These are phyloP conservation scores for Epinephelus moara DNA, from an alignment of 2,113 vertebrate species.

Conservation along the genomic window DNA sequence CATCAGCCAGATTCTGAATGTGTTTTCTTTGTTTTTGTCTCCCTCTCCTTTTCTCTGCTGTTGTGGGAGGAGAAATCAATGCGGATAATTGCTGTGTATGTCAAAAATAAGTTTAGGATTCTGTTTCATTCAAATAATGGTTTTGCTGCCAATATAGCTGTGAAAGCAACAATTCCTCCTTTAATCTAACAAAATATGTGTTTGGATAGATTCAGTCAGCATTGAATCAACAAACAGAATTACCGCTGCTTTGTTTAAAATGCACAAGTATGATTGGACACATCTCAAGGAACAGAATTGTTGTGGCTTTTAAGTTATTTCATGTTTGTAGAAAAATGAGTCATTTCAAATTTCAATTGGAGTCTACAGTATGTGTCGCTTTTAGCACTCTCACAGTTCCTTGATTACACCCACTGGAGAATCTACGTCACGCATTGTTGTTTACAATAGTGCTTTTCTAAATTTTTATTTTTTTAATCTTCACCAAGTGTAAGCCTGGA, in stretches of 20 bases:
- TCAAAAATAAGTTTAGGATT: conserved; percentile 11
- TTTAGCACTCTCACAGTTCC: background rate
- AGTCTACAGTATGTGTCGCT: background rate
- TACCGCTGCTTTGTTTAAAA: conserved; percentile 13
- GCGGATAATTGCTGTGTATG: background rate
- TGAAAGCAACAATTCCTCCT: conserved; percentile 1
- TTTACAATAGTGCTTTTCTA: background rate
- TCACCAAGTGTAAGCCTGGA: too few species aligned
- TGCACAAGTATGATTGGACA: background rate
- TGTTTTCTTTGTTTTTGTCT: background rate
- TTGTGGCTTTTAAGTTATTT: background rate
- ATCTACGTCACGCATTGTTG: background rate
- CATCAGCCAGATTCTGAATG: background rate
- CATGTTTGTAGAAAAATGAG: background rate
- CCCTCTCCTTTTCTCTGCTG: background rate
- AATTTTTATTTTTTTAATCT: background rate
- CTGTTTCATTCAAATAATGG: conserved; percentile 3
- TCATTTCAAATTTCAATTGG: background rate
- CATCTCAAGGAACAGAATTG: background rate
- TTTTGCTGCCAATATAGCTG: background rate
- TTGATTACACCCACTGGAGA: background rate
- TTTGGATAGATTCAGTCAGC: conserved; percentile 15
- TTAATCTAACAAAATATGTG: conserved; percentile 6
- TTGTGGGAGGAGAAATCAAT: conserved; percentile 4
- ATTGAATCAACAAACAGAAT: conserved; percentile 13